Percentiles rank a stretch among this genome's conserved stretches.
Evolutionary conservation across 1,140 invertebrate genomes (phyloP).

Genomic region (Ctenoplectra terminalis): DNA sequence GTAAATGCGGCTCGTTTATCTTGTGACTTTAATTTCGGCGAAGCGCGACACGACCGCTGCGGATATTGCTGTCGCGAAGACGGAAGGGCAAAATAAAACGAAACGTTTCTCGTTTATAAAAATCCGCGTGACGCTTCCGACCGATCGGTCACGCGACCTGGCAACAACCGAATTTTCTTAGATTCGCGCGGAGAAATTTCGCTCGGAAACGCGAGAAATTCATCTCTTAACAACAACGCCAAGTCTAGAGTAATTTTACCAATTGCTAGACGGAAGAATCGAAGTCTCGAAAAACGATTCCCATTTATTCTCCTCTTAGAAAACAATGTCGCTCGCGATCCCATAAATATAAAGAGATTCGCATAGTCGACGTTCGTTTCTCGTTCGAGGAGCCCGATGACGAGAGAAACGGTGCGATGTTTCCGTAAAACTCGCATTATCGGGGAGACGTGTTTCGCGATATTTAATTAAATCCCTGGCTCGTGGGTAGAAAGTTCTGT

Average conservation of each 20-base stretch:
- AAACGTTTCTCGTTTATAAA: constrained; percentile 37
- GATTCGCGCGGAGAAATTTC: neutral
- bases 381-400: neutral
- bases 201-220: neutral
- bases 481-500: constrained; percentile 71
- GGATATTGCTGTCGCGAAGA: constrained; percentile 46
- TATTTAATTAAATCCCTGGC: constrained; percentile 78
- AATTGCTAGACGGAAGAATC: neutral
- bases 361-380: too few species aligned
- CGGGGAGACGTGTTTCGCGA: constrained; percentile 55
- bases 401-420: neutral
- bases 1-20: constrained; percentile 43
- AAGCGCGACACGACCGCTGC: constrained; percentile 21
- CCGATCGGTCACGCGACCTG: constrained; percentile 22
- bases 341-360: too few species aligned
- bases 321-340: neutral
- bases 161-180: neutral
- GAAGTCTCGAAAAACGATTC: neutral
- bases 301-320: neutral
- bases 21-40: constrained; percentile 51
- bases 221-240: neutral
- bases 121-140: neutral
- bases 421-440: constrained; percentile 44
- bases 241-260: neutral
- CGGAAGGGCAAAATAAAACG: constrained; percentile 38